These are phyloP conservation scores for Amphipyra tragopoginis DNA, from an alignment of 2,888 invertebrate species.

Conservation along the genomic window DNA sequence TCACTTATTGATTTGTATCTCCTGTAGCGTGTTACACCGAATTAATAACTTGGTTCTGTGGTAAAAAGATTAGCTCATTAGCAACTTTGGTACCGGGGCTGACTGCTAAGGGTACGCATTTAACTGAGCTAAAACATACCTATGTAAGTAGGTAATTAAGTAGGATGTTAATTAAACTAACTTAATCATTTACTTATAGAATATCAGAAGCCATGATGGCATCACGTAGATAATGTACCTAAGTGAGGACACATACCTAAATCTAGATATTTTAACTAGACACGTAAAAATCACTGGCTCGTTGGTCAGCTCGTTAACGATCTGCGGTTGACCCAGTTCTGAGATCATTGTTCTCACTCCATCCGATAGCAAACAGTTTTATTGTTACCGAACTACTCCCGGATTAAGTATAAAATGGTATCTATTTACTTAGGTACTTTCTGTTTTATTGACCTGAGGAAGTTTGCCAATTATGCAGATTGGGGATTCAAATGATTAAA, in stretches of 20 bases:
- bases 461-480: constrained; percentile 7
- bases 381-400: constrained; percentile 34
- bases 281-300: constrained; percentile 43
- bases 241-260: not conserved
- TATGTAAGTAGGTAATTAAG: too few relatives aligned
- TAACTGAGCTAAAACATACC: too few relatives aligned
- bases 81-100: too few relatives aligned
- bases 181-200: too few relatives aligned
- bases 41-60: too few relatives aligned
- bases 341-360: constrained; percentile 45
- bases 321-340: constrained; percentile 55
- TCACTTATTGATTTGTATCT: too few relatives aligned
- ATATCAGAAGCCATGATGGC: not conserved
- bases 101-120: too few relatives aligned
- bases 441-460: constrained; percentile 18
- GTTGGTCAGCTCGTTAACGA: constrained; percentile 49
- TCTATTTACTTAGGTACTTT: not conserved
- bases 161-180: too few relatives aligned
- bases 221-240: constrained; percentile 3
- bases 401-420: constrained; percentile 11
- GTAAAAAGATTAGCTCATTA: too few relatives aligned
- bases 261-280: constrained; percentile 24
- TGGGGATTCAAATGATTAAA: constrained; percentile 1
- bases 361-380: constrained; percentile 43
- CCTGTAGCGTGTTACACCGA: too few relatives aligned